Conservation (phyloP, 2,888 invertebrate species). For the Glyphotaelius pellucidus region DNA sequence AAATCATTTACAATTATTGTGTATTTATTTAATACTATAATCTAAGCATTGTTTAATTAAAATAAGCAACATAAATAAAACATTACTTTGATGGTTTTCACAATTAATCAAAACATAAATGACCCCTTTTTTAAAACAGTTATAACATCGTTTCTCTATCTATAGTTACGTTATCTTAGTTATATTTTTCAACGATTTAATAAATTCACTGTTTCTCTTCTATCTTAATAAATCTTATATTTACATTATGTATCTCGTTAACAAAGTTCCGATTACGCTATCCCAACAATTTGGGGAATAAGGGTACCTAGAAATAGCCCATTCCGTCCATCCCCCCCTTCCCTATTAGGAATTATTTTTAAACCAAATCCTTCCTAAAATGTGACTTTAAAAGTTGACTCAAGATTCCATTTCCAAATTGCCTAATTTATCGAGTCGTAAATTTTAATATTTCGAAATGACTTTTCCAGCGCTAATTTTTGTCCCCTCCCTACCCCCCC, state of each 20-base stretch:
- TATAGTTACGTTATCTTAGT: too few relatives aligned
- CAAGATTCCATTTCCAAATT: constrained; percentile 43
- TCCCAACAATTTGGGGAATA: background rate
- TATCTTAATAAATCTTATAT: background rate
- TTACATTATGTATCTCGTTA: background rate
- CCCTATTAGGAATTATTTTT: background rate
- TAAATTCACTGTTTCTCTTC: too few relatives aligned
- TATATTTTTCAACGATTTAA: too few relatives aligned
- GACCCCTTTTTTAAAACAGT: too few relatives aligned
- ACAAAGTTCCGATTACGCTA: background rate
- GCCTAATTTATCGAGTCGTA: constrained; percentile 48
- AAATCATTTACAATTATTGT: too few relatives aligned
- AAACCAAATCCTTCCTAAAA: constrained; percentile 18
- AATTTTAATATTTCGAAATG: constrained; percentile 60
- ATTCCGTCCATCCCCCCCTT: background rate
- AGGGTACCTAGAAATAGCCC: background rate
- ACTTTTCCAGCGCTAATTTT: constrained; percentile 60
- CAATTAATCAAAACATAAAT: too few relatives aligned
- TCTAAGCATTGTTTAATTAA: too few relatives aligned
- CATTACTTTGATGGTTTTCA: too few relatives aligned
- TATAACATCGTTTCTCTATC: too few relatives aligned
- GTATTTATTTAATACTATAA: too few relatives aligned
- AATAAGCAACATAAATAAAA: too few relatives aligned
- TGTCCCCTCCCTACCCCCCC: background rate
- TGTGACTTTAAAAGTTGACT: constrained; percentile 34